These are phyloP conservation scores for Gnathonemus echidnorhynchus DNA, from an alignment of 2,113 vertebrate species.

Conservation along the genomic window DNA sequence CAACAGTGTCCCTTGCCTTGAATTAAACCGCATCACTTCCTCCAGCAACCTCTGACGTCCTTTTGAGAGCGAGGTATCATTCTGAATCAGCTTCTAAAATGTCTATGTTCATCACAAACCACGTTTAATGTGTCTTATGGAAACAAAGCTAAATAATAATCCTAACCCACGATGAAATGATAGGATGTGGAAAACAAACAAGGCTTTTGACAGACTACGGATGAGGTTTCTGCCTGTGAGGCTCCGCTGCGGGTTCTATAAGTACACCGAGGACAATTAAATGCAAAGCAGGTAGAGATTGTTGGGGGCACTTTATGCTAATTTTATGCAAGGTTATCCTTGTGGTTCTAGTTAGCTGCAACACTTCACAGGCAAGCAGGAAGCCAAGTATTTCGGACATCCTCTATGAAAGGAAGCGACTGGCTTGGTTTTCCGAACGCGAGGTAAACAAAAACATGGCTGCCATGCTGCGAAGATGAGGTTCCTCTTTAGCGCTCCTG, in stretches of 20 bases:
- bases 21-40: background rate
- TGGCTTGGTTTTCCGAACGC: background rate
- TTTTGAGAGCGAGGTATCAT: background rate
- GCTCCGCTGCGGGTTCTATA: background rate
- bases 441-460: background rate
- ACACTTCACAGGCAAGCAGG: background rate
- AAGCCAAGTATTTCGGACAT: background rate
- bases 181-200: background rate
- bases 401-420: background rate
- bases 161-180: background rate
- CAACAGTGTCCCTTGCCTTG: background rate
- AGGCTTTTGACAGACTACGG: background rate
- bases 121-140: background rate
- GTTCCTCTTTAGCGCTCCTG: background rate
- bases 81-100: background rate
- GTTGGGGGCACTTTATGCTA: constrained; percentile 5
- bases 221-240: background rate
- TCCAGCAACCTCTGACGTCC: background rate
- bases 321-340: background rate
- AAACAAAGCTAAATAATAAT: background rate
- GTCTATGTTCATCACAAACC: background rate
- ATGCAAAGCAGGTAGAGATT: constrained; percentile 17
- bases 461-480: too few species aligned
- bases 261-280: background rate
- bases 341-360: background rate